Evolutionary conservation across 2,113 vertebrate species (phyloP), one percentile per base, ranked within the genome.

Genomic region (Melierax canorus): DNA sequence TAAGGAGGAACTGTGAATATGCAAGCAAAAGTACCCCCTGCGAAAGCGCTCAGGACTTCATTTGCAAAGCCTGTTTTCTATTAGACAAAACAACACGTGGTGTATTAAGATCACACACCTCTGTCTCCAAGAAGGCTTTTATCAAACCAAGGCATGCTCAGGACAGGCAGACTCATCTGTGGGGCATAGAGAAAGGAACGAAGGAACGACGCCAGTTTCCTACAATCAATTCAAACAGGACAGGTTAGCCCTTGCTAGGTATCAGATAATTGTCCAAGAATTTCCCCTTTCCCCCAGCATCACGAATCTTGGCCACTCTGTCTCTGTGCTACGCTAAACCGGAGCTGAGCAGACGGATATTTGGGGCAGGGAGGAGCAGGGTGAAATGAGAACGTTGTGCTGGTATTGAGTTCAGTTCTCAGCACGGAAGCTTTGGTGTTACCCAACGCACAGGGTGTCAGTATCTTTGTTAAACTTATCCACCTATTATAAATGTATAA

Each of bases 41-140:
- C 0, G 5, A 18, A 46, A 45, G 10, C 0, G 9, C 46, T 32
- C 69, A 24, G 55, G 7, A 32, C 6, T 36, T 62, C 36, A 41
- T 24, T 64, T 34, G 66, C 89, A 74, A 43, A n/a, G 34, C 0
- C 77, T 45, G 0, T 3, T 77, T 48, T 10, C 17, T 15, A 2
- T 26, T 0, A 34, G 58, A 16, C 27, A 21, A 17, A 59, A 41
- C 34, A 58, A 21, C 67, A 12, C 6, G 0, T 0, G 5, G 19
- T 23, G 23, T 11, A 3, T 19, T 15, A 10, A 10, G 38, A n/a
- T 7, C 60, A 5, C 39, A 18, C 2, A 1, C 4, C 32, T 11
- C 30, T 19, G 32, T 3, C 63, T 51, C 53, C 62, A 17, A 1
- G 36, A 51, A 45, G 48, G 66, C 12, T 45, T 34, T 43, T 27